Evolutionary conservation across 2,113 vertebrate genomes (phyloP), one percentile per base, ranked within the genome.

Genomic region (Stegostoma tigrinum): DNA sequence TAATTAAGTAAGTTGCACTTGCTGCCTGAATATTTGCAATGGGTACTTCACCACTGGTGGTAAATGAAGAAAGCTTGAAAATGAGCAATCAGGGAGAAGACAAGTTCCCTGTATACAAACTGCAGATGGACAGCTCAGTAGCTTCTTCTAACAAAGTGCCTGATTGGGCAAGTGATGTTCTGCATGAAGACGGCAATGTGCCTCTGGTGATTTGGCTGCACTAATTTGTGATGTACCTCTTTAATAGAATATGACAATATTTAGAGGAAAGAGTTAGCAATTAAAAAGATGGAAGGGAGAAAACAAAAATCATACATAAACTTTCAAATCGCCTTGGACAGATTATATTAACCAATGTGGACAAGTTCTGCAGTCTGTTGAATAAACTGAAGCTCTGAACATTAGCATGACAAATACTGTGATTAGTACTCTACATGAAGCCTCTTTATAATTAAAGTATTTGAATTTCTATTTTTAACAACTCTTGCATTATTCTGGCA

Each of bases 271-370:
- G 66, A 27, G 34, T 94, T 94, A 38, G 64, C 90, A 67, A 67
- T 94, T 66, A 68, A 94, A 94, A 94, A 68, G 68, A 68, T 27
- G 52, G 15, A 45, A 61, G 23, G 87, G 52, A 61, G n/a, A 30
- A 94, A 68, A 94, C 67, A 67, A 94, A 45, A 68, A 94, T 94
- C 91, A 68, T 7, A 70, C 2, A 17, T 23, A 27, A 72, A 95
- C 94, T 94, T 94, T 90, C 87, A 90, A 90, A 90, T 90, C 61
- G 52, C 61, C 87, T 52, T 90, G 87, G 87, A 90, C 87, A 90
- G 87, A 95, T 94, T 94, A 94, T 95, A 45, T 72, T 72, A 95
- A 95, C 38, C 45, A 75, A 95, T 95, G 42, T 72, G 12, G 94
- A 95, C 94, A 95, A 34, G 42, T 95, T 95, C 42, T 72, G 30